A percentile compares a stretch with the other conserved stretches of the same genome.
These are phyloP conservation scores for Tenthredo mesomela DNA, from an alignment of 2,888 invertebrate species.

Conservation along the genomic window DNA sequence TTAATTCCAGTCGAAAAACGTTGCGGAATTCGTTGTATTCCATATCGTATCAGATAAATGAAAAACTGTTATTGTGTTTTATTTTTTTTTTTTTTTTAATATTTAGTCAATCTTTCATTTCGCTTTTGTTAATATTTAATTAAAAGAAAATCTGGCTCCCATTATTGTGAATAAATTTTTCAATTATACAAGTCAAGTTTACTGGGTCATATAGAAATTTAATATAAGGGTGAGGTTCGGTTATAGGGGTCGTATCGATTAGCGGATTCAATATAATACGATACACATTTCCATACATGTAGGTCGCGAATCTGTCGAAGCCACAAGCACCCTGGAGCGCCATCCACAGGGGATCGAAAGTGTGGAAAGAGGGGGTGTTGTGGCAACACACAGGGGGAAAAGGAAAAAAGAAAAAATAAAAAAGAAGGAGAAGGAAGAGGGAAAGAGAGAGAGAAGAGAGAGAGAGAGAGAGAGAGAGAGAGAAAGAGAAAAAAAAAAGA, in stretches of 20 bases:
- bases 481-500: background rate
- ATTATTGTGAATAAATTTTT: background rate
- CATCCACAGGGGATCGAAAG: constrained; percentile 17
- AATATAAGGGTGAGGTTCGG: background rate
- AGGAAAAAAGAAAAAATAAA: background rate
- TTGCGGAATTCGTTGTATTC: background rate
- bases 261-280: constrained; percentile 13
- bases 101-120: background rate
- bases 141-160: background rate
- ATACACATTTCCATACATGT: constrained; percentile 32
- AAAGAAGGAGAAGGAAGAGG: background rate
- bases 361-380: constrained; percentile 3
- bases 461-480: background rate
- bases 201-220: constrained; percentile 8
- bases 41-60: background rate
- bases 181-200: background rate
- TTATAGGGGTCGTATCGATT: constrained; percentile 20
- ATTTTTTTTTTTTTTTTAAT: background rate
- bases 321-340: constrained; percentile 26
- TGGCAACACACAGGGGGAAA: background rate
- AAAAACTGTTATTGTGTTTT: background rate
- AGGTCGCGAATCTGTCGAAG: constrained; percentile 41
- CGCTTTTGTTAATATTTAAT: background rate
- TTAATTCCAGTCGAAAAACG: background rate
- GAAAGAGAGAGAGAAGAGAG: background rate